These are phyloP conservation scores for Dendrolimus punctatus DNA, from an alignment of 1,140 invertebrate genomes.

Conservation along the genomic window DNA sequence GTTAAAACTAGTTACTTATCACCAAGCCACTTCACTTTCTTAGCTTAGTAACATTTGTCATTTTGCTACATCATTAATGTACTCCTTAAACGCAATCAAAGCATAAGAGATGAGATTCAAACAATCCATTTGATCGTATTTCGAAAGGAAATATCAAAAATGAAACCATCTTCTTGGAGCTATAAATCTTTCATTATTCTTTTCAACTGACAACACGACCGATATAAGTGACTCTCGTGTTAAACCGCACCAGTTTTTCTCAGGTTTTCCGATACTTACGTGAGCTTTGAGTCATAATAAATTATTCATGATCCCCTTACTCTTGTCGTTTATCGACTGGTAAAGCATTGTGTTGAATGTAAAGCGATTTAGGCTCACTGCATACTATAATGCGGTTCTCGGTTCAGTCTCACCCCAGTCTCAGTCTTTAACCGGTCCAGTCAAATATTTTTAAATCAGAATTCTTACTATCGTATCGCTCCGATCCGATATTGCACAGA, in stretches of 20 bases:
- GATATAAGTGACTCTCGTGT: neutral
- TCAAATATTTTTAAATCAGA: too few relatives aligned
- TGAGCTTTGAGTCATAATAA: conserved; percentile 15
- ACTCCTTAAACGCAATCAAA: too few relatives aligned
- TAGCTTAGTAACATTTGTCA: too few relatives aligned
- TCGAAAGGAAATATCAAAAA: too few relatives aligned
- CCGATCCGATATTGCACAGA: too few relatives aligned
- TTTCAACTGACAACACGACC: neutral
- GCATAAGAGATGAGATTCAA: neutral
- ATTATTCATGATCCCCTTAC: conserved; percentile 23
- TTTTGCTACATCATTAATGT: too few relatives aligned
- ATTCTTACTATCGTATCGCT: too few relatives aligned
- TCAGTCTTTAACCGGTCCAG: too few relatives aligned
- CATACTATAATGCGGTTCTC: neutral
- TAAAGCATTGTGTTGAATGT: conserved; percentile 13
- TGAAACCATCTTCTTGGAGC: too few relatives aligned
- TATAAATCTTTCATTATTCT: too few relatives aligned
- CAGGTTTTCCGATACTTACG: conserved; percentile 5
- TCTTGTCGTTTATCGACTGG: conserved; percentile 24
- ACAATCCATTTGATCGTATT: neutral
- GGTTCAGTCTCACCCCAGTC: neutral
- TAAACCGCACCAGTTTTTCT: neutral
- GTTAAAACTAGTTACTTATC: too few relatives aligned
- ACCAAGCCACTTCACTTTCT: too few relatives aligned
- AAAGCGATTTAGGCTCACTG: conserved; percentile 19